Evolutionary conservation across 2,113 vertebrate genomes (phyloP), one percentile per base, ranked within the genome.

Genomic region (Athene noctua): DNA sequence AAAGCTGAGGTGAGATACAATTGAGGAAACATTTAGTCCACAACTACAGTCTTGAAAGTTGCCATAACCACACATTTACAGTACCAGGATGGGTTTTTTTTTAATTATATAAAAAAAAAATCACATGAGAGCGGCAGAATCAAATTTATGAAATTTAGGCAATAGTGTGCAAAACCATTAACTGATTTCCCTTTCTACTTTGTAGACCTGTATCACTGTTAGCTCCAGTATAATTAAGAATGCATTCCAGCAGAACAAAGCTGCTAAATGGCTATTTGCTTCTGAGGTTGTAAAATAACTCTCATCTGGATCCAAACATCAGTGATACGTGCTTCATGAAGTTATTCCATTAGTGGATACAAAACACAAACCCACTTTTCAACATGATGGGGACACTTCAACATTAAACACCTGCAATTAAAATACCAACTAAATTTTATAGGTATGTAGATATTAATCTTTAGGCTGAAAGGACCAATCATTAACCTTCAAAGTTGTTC

Each of bases 401-500:
- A 47, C 13, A 66, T 46, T 46, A 66, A 75, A 49, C 20, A 82
- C 14, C 19, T 55, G 71, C 29, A 58, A 73, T 77, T 85, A 92
- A 94, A 95, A 92, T 77, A 40, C 70, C 74, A 84, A 68, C 40
- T 67, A 46, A 8, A 38, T 80, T 79, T 85, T 91, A 80, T 27
- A 92, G 83, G 17, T 55, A 27, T 75, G 58, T 42, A 89, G 78
- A 91, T 94, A 91, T 40, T 70, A 72, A 95, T 91, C 81, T 96
- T 79, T 59, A 92, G 70, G 84, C 58, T 80, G 70, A 86, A 91
- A 51, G 58, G 82, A 92, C 54, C 73, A 94, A 86, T 90, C 70
- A 95, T 96, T 96, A 95, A 96, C 83, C 77, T 88, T 36, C 19
- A 13, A 66, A 93, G 58, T 11, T 68, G 61, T 23, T 75, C 38